phyloP scores from a whole-genome alignment of 2,113 vertebrate genomes.

The Aplodontia rufa region DNA sequence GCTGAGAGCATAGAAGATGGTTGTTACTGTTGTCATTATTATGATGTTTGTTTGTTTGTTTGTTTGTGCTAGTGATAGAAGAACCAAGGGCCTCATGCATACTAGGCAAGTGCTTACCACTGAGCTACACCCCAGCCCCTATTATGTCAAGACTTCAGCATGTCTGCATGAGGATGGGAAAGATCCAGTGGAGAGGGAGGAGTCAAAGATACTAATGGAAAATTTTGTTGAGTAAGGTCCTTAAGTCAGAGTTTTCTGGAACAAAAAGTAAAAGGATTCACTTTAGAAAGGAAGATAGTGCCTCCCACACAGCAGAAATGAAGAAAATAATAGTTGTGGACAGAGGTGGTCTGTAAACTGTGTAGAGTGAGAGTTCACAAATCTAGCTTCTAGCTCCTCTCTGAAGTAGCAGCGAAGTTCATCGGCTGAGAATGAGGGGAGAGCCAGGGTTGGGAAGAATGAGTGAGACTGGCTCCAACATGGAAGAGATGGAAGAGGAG shows the following conservation, averaged over 20 bases:
- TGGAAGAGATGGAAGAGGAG: no score
- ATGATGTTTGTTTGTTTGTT: not conserved
- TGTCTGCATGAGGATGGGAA: not conserved
- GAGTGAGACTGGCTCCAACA: not conserved
- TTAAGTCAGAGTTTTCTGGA: not conserved
- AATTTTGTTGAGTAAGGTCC: not conserved
- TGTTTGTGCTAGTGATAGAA: not conserved
- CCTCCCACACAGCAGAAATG: not conserved
- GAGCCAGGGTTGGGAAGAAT: not conserved
- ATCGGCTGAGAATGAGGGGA: not conserved
- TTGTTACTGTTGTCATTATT: not conserved
- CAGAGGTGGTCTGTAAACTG: not conserved
- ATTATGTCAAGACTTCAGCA: not conserved
- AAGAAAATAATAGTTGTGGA: not conserved
- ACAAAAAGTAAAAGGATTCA: not conserved
- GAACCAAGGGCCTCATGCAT: not conserved
- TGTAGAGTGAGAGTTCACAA: not conserved
- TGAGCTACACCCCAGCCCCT: not conserved
- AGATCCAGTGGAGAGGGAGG: not conserved
- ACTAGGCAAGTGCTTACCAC: not conserved
- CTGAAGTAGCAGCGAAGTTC: not conserved
- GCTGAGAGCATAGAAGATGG: no score
- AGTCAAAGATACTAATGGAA: not conserved
- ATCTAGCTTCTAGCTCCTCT: not conserved
- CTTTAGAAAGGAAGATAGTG: not conserved